Base-by-base conservation (phyloP, 2,888 invertebrate species). In the Emmelina monodactyla region DNA sequence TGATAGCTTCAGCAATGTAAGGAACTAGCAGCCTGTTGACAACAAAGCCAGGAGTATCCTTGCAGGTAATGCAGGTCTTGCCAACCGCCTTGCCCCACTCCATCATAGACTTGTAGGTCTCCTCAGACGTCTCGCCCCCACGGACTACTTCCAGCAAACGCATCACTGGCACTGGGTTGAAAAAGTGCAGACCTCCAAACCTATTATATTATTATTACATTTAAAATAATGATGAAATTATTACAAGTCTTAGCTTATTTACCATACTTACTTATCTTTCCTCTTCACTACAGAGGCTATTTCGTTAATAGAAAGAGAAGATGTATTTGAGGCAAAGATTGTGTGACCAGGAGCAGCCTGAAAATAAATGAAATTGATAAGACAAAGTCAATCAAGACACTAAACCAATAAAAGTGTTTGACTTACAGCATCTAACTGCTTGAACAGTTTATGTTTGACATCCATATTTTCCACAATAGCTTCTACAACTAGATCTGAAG, bases 111-210 rank as follows among this genome's bases (percentile, higher is more conserved):
- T 84, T 62, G 61, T 88, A 91, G 0, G 93, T 91, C 22, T 83
- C 87, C 28, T 92, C 89, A 0, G 88, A 89, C 0, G 92, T 94
- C 37, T 90, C 87, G 0, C 83, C 72, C 28, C 85, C 90, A 37
- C 87, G 83, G 10, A 94, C 83, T 2, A 93, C 89, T 76, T 95
- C 95, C 13, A 95, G 67, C 0, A 95, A 80, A 53, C 89, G 89
- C 94, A 95, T 94, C 32, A 94, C 83, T 0, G 94, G 93, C 1
- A 92, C 94, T 0, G 94, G 94, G 65, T 94, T 94, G 76, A 95
- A 95, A 70, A 95, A 95, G 66, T 95, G 94, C 25, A 94, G 82
- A 0, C 94, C 94, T 12, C 90, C 93, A 67, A 93, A 93, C 48
- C 85, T 80, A 43, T 16, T 19, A 10, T 9, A 25, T n/a, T 25